Evolutionary conservation across 2,888 invertebrate species (phyloP).

Genomic region (Pachydiplax longipennis): DNA sequence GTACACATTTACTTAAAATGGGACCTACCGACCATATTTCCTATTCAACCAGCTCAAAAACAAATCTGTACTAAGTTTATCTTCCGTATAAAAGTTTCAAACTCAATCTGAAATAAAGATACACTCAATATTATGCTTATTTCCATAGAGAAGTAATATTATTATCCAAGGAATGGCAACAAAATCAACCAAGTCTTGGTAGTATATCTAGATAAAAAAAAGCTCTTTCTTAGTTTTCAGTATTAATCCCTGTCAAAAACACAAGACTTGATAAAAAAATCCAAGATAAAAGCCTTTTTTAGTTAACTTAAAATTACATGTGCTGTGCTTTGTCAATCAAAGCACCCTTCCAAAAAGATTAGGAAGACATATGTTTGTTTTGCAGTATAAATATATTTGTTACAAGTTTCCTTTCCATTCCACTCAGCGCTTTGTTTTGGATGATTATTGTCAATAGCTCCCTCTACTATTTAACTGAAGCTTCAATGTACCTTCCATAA

Average conservation of each 20-base stretch:
- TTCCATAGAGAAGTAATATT: not conserved
- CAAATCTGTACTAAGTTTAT: not conserved
- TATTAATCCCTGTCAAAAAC: not conserved
- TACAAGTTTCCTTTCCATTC: slow-evolving; percentile 28
- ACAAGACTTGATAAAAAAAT: not conserved
- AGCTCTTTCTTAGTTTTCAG: not conserved
- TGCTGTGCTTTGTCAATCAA: slow-evolving; percentile 33
- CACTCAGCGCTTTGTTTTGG: slow-evolving; percentile 30
- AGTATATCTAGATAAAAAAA: slow-evolving; percentile 3
- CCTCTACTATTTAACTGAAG: slow-evolving; percentile 26
- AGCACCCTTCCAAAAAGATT: slow-evolving; percentile 41
- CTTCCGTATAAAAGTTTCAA: not conserved
- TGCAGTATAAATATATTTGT: slow-evolving; percentile 41
- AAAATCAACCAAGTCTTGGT: slow-evolving; percentile 15
- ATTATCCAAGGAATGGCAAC: not conserved
- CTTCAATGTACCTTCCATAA: not conserved
- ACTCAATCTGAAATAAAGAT: slow-evolving; percentile 9
- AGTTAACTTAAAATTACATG: slow-evolving; percentile 23
- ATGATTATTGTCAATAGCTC: slow-evolving; percentile 43
- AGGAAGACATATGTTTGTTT: slow-evolving; percentile 37
- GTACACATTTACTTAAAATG: slow-evolving; percentile 39
- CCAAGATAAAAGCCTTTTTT: not conserved
- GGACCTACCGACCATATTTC: slow-evolving; percentile 12
- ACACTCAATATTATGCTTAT: not conserved
- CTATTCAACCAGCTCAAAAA: slow-evolving; percentile 29